Evolutionary conservation across 2,113 vertebrate genomes (phyloP), one percentile per base, ranked within the genome.

Genomic region (Hippocampus abdominalis): DNA sequence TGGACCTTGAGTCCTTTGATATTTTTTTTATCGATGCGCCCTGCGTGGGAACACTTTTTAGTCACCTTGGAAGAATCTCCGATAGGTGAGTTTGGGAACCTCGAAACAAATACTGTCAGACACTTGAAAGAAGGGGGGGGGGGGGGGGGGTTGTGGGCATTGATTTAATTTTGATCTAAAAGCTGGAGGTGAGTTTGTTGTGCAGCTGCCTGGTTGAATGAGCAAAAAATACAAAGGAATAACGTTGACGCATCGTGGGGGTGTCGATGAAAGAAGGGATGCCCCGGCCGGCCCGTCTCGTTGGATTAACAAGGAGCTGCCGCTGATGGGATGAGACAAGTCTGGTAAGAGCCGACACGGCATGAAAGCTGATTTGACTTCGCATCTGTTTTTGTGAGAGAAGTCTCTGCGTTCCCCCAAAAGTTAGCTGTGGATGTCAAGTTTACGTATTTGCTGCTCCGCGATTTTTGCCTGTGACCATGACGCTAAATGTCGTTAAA

Each of bases 311-410:
- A 72, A 71, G 67, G 72, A 66, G 70, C 79, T 74, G 70, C 72
- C 80, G 72, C 72, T 64, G 75, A 81, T 71, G 77, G 77, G 78
- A 40, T 67, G 65, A 79, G 74, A 72, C 7, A 4, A 64, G 63
- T 64, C 77, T 74, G 84, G 83, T 86, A 82, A 88, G 79, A 73
- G 44, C 64, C 69, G 84, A 83, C 27, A 53, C 20, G n/a, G n/a
- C 51, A 23, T n/a, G 21, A n/a, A 54, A 54, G 51, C 51, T 23
- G 51, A 10, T 23, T 36, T 54, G 21, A 54, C 51, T 23, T 54
- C 21, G 23, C 51, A 4, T 23, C 20, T 48, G 20, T 20, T 49
- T 49, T 44, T 36, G 42, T 13, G 10, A 49, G 4, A 49, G 48
- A n/a, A 21, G 13, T 15, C 15, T 15, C 46, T 18, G 1, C 15